phyloP scores from a whole-genome alignment of 2,888 invertebrate genomes.

The Drosophila mulleri region DNA sequence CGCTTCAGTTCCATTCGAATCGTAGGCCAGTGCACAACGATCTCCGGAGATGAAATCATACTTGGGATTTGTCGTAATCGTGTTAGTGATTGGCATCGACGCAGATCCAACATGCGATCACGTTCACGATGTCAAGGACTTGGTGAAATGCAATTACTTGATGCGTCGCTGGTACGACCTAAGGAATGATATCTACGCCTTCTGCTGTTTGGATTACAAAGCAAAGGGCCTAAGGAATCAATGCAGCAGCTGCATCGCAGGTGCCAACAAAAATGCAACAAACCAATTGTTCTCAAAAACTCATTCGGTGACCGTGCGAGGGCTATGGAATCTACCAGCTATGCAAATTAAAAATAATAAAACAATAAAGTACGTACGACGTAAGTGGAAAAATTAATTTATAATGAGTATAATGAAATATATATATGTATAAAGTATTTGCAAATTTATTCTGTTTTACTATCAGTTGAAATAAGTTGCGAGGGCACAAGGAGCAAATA shows the following conservation, averaged over 20 bases:
- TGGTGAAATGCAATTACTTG: neutral
- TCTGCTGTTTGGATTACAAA: slow-evolving; percentile 17
- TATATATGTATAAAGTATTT: too few relatives aligned
- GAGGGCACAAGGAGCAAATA: too few relatives aligned
- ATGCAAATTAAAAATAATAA: too few relatives aligned
- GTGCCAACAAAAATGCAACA: neutral
- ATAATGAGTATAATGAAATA: too few relatives aligned
- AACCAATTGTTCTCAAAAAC: neutral
- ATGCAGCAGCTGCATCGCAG: neutral
- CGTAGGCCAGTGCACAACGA: neutral
- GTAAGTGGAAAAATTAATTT: too few relatives aligned
- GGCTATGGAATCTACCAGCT: too few relatives aligned
- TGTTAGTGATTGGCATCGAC: neutral
- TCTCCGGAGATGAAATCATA: neutral
- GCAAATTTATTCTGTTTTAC: too few relatives aligned
- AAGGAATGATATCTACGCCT: neutral
- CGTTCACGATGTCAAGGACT: rapidly evolving
- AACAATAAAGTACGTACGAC: too few relatives aligned
- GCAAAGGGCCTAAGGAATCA: neutral
- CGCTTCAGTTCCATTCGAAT: neutral
- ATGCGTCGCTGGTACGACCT: slow-evolving; percentile 6
- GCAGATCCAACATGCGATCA: neutral
- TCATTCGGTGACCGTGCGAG: too few relatives aligned
- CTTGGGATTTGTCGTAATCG: neutral
- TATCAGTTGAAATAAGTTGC: too few relatives aligned